phyloP scores from a whole-genome alignment of 2,888 invertebrate genomes.

The Drosophila sordidapex region DNA sequence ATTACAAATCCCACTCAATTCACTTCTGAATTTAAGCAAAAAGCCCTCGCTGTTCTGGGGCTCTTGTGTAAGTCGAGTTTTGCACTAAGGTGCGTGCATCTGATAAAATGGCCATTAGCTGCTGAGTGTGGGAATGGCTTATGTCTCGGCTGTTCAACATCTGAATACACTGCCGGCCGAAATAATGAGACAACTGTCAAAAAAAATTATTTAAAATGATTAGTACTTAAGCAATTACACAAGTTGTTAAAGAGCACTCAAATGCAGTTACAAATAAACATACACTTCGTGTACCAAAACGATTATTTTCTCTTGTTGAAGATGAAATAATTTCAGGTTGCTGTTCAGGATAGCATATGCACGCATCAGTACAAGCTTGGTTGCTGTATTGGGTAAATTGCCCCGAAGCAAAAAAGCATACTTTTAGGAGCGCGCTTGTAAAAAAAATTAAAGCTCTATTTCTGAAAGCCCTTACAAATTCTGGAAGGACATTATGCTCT shows the following conservation, averaged over 20 bases:
- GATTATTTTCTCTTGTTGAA: background rate
- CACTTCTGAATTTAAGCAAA: background rate
- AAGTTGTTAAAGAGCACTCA: background rate
- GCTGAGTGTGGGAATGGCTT: background rate
- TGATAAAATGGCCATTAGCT: background rate
- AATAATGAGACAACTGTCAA: background rate
- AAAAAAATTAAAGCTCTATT: background rate
- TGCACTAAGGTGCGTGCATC: background rate
- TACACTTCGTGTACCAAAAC: background rate
- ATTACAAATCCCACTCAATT: constrained; percentile 5
- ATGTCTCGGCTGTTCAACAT: background rate
- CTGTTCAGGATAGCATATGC: background rate
- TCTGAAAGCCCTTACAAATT: background rate
- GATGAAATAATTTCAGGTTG: background rate
- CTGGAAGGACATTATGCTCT: background rate
- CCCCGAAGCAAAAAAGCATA: background rate
- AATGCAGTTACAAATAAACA: background rate
- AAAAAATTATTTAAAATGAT: too few relatives aligned
- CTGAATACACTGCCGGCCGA: constrained; percentile 9
- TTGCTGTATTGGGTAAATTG: background rate
- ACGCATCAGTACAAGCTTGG: background rate
- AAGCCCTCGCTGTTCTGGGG: background rate
- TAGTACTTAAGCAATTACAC: background rate
- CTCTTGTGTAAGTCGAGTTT: background rate
- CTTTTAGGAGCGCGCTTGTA: too few relatives aligned